A percentile compares a stretch with the other conserved stretches of the same genome.
Evolutionary conservation across 2,888 invertebrate genomes (phyloP).

Genomic region (Trachelus troglodyta): DNA sequence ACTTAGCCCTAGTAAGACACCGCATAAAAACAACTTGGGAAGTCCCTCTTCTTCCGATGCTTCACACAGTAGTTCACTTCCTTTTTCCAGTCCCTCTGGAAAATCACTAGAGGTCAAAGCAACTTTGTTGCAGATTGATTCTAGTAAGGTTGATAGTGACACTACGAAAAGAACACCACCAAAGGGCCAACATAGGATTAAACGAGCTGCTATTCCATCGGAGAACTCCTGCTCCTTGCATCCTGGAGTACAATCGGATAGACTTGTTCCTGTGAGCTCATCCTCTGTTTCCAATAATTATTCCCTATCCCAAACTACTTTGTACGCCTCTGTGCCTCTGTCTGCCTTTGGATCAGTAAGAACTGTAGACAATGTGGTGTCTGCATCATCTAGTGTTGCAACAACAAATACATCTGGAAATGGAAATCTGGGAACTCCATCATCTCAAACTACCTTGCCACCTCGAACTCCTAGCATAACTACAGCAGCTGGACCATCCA

Average conservation of each 20-base stretch:
- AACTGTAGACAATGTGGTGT: not conserved
- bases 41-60: not conserved
- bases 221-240: constrained; percentile 34
- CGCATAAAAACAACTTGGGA: not conserved
- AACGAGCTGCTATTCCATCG: constrained; percentile 9
- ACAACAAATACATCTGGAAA: not conserved
- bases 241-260: constrained; percentile 12
- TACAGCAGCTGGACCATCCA: constrained; percentile 32
- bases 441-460: not conserved
- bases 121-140: not conserved
- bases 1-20: not conserved
- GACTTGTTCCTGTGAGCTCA: not conserved
- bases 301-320: not conserved
- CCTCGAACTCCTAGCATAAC: not conserved
- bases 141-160: not conserved
- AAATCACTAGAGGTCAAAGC: not conserved
- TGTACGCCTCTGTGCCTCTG: not conserved
- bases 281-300: not conserved
- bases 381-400: not conserved
- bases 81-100: not conserved
- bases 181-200: not conserved
- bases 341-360: not conserved
- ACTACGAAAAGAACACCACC: not conserved
- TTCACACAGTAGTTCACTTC: not conserved
- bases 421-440: not conserved